A percentile compares a stretch with the other conserved stretches of the same genome.
These are phyloP conservation scores for Atrina japonica DNA, from an alignment of 2,888 invertebrate genomes.

Conservation along the genomic window DNA sequence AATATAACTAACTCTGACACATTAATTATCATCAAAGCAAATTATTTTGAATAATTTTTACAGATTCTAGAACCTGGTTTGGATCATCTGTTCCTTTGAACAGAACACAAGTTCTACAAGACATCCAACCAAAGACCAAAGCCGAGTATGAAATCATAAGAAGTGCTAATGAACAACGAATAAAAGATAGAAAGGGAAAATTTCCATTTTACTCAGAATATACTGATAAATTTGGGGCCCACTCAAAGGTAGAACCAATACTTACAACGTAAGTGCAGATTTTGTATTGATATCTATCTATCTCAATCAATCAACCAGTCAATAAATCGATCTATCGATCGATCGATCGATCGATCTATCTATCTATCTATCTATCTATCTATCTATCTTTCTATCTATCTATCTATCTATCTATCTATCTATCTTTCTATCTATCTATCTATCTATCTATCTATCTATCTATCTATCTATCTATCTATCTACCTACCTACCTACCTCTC, in stretches of 20 bases:
- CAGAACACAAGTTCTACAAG: conserved; percentile 69
- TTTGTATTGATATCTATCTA: too few species aligned
- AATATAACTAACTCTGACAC: too few species aligned
- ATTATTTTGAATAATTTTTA: conserved; percentile 15
- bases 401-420: too few species aligned
- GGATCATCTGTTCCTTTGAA: conserved; percentile 74
- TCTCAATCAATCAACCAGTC: neutral
- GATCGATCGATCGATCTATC: too few species aligned
- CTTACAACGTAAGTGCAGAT: conserved; percentile 56
- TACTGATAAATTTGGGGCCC: conserved; percentile 70
- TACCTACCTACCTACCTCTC: too few species aligned
- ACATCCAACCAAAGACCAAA: conserved; percentile 73
- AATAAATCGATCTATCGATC: too few species aligned
- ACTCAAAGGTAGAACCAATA: conserved; percentile 53
- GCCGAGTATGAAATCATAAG: conserved; percentile 68
- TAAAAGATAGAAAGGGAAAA: conserved; percentile 55
- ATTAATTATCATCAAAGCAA: too few species aligned
- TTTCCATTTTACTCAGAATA: conserved; percentile 78
- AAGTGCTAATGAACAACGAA: conserved; percentile 49
- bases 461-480: too few species aligned
- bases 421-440: too few species aligned
- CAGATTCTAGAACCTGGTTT: conserved; percentile 78
- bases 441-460: too few species aligned
- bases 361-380: too few species aligned
- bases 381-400: too few species aligned